Base-by-base conservation (phyloP, 2,888 invertebrate genomes). In the Coleophora flavipennella region DNA sequence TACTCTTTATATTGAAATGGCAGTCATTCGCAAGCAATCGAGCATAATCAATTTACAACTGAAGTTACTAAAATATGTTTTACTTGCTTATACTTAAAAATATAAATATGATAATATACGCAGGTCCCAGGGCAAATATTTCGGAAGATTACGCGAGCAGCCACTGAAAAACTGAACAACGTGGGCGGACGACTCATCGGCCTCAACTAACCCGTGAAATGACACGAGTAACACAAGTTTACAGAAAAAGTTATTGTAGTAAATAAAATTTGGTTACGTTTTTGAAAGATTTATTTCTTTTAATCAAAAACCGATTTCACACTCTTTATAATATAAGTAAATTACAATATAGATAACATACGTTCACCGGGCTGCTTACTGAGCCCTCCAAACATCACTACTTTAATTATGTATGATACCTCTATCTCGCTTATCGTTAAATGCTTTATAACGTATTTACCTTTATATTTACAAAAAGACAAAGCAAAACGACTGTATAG, bases 141-240 rank as follows among this genome's bases (percentile, higher is more conserved):
- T 9, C 85, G 71, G 48, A 75, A 80, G 38, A 75, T 88, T 27
- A 75, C 88, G 6, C 67, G 83, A 45, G 64, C 70, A 12, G 71
- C 88, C 10, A 83, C 87, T 0, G 86, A 86, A 48, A 86, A 86
- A 40, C 62, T 89, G 2, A 88, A 89, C 56, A 84, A 87, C 52
- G 57, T 89, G 8, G 89, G 87, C 25, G 84, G 85, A 29, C 80
- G 72, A 56, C 49, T 89, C 3, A 67, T 88, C 27, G 89, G 89
- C 1, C 72, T 89, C 11, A 40, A 43, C 28, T 41, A 41, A 32
- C 8, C 4, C 26, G 11, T 84, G 87, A 65, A 58, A 41, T 8
- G 2, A n/a, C 20, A 11, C 25, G 20, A 1, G 12, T n/a, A n/a
- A n/a, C n/a, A n/a, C n/a, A n/a, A n/a, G n/a, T n/a, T n/a, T n/a